Base-by-base conservation (phyloP, 2,888 invertebrate genomes). In the Diarsia mendica region DNA sequence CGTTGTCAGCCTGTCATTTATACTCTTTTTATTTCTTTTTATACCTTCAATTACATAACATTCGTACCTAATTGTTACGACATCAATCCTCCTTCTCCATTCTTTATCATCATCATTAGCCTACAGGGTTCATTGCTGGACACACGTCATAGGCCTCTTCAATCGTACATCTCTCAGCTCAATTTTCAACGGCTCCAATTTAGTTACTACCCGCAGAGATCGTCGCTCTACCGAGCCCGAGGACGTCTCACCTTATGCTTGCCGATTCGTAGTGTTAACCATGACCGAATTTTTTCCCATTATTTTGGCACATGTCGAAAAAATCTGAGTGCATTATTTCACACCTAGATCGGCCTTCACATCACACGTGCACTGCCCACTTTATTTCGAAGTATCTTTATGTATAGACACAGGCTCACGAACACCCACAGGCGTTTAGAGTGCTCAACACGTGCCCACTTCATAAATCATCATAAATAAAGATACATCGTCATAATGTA, bases 341-440 rank as follows among this genome's bases (percentile, higher is more conserved):
- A 68, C 79, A 79, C 79, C 48, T 13, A 51, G 33, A 58, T 66
- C n/a, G 72, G 60, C 83, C 72, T 83, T 72, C 83, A 68, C 48
- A 64, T 63, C 28, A 0, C 77, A 66, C 72, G 63, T 64, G 64
- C 46, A 77, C 15, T 51, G 18, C 28, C 51, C 39, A 78, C 63
- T 58, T 70, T 72, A 67, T 64, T 67, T 64, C n/a, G 18, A 71
- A 67, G 20, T 67, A 64, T 75, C 5, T 81, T 13, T 48, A 46
- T 13, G 20, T 20, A 1, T 60, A 48, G 48, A 39, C 48, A 44
- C 23, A 60, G 11, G 9, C 58, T 18, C 18, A 39, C 4, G 11
- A 48, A 49, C 60, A 74, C 20, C 33, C 33, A 80, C 51, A 51
- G 18, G 13, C 51, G 9, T 20, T 81, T 53, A 66, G 51, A 78